A percentile compares a stretch with the other conserved stretches of the same genome.
Evolutionary conservation across 2,888 invertebrate genomes (phyloP).

Genomic region (Petrolisthes manimaculis): DNA sequence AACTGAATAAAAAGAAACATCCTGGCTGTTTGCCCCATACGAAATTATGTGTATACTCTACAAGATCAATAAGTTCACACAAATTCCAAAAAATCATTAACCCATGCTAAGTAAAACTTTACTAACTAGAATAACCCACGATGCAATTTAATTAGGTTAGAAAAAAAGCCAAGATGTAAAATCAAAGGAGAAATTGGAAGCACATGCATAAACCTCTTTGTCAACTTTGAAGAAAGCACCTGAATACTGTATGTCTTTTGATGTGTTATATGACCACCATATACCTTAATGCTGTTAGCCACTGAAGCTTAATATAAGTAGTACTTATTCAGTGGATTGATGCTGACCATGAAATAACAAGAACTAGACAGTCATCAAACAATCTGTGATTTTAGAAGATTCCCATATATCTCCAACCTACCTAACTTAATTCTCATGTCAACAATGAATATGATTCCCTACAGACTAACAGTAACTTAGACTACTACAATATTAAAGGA

Average conservation of each 20-base stretch:
- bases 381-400: slow-evolving; percentile 8
- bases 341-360: slow-evolving; percentile 6
- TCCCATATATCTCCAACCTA: neutral
- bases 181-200: slow-evolving; percentile 1
- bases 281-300: slow-evolving; percentile 34
- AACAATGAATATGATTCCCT: slow-evolving; percentile 39
- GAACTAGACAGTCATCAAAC: neutral
- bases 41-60: too few relatives aligned
- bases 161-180: neutral
- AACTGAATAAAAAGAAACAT: too few relatives aligned
- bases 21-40: too few relatives aligned
- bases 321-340: neutral
- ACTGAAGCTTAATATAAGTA: slow-evolving; percentile 28
- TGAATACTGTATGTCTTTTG: neutral
- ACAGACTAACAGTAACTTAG: slow-evolving; percentile 17
- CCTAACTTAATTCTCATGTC: neutral
- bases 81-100: neutral
- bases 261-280: slow-evolving; percentile 21
- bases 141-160: slow-evolving; percentile 21
- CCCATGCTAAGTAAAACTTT: slow-evolving; percentile 31
- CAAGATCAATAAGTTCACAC: too few relatives aligned
- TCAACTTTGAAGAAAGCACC: too few relatives aligned
- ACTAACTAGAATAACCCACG: neutral
- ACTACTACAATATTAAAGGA: slow-evolving; percentile 15
- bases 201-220: slow-evolving; percentile 27